Conservation (phyloP, 2,113 vertebrate genomes). For the Gavia stellata region DNA sequence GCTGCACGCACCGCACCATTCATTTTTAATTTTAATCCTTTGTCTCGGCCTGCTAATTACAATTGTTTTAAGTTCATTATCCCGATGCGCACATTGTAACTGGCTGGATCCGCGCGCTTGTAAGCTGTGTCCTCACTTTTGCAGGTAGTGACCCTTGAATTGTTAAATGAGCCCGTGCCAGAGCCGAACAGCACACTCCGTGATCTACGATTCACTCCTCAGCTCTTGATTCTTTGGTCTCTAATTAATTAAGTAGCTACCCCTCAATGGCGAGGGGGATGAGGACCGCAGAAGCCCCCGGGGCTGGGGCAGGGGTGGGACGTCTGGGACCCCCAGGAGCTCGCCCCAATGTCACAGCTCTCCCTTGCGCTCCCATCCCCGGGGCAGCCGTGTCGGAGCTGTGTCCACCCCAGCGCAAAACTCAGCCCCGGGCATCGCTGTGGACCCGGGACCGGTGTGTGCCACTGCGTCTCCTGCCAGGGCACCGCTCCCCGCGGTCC, state of each 20-base stretch:
- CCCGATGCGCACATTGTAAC: slow-evolving; percentile 76
- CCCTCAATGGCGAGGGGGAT: neutral
- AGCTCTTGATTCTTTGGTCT: neutral
- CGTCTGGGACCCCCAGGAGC: neutral
- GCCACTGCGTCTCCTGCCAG: no score
- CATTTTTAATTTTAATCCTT: slow-evolving; percentile 83
- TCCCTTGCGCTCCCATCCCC: accelerated
- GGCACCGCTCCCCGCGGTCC: accelerated
- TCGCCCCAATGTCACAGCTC: accelerated
- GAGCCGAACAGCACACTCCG: slow-evolving; percentile 57
- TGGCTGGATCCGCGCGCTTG: slow-evolving; percentile 77
- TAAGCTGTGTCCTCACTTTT: slow-evolving; percentile 80
- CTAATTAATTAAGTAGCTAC: slow-evolving; percentile 32
- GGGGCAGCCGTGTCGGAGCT: accelerated
- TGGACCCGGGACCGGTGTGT: accelerated
- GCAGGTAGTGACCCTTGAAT: slow-evolving; percentile 85
- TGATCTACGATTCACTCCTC: slow-evolving; percentile 44
- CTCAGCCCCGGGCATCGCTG: neutral
- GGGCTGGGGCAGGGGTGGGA: neutral
- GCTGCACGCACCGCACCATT: slow-evolving; percentile 60
- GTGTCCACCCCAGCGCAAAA: neutral
- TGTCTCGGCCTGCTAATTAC: slow-evolving; percentile 94
- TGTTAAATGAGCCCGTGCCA: slow-evolving; percentile 73
- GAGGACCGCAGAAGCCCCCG: accelerated
- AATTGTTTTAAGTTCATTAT: slow-evolving; percentile 99